Evolutionary conservation across 2,797 vertebrate genomes (phyloP).

Genomic region (Oceanodroma leucorhoa): DNA sequence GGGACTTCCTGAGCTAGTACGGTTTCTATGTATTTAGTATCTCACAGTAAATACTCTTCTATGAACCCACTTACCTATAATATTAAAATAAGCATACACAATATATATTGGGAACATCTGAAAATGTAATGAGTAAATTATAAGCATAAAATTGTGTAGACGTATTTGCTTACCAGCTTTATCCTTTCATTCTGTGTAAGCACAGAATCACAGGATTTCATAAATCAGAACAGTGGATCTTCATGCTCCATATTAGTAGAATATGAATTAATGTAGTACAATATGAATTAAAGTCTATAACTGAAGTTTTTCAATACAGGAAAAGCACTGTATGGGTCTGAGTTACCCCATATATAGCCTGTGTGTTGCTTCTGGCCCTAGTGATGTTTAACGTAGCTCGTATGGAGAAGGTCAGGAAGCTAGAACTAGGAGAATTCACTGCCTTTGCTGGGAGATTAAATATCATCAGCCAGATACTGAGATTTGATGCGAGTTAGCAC

Average conservation of each 20-base stretch:
- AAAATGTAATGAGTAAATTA: neutral
- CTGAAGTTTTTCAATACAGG: neutral
- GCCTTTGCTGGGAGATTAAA: neutral
- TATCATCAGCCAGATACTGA: neutral
- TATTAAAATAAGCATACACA: neutral
- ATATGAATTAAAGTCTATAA: neutral
- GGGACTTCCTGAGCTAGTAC: neutral
- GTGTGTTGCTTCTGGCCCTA: neutral
- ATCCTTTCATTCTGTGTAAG: neutral
- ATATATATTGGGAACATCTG: neutral
- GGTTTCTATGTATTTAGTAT: neutral
- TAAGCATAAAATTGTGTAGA: neutral
- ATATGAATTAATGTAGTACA: neutral
- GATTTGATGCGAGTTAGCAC: neutral
- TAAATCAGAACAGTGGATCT: neutral
- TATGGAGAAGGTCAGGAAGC: neutral
- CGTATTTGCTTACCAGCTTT: neutral
- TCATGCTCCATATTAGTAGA: neutral
- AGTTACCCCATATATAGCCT: neutral
- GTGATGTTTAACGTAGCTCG: neutral
- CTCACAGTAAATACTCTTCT: neutral
- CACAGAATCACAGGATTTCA: neutral
- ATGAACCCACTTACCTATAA: neutral
- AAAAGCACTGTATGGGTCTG: neutral
- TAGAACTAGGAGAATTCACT: neutral